These are phyloP conservation scores for Periparus ater DNA, from an alignment of 2,797 vertebrate genomes.

Conservation along the genomic window DNA sequence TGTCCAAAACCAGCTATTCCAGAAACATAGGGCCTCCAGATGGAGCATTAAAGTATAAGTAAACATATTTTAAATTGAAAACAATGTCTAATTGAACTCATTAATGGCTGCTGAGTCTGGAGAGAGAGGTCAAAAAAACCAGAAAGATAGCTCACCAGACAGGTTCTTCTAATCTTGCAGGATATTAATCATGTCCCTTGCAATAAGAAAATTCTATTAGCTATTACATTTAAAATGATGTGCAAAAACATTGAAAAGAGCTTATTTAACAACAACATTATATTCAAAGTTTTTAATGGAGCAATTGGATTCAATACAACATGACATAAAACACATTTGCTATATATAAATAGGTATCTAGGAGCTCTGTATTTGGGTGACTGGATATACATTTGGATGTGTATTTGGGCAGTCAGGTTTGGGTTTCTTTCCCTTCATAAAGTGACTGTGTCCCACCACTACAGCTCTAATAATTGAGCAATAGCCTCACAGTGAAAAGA, in stretches of 20 bases:
- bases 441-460: neutral
- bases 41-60: neutral
- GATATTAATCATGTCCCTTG: neutral
- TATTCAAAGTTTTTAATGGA: conserved; percentile 19
- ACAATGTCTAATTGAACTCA: neutral
- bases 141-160: neutral
- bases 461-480: neutral
- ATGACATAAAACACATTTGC: neutral
- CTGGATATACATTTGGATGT: neutral
- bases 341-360: neutral
- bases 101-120: neutral
- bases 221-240: conserved; percentile 6
- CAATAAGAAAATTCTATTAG: conserved; percentile 38
- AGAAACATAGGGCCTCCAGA: neutral
- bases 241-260: conserved; percentile 14
- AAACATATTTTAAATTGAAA: conserved; percentile 53
- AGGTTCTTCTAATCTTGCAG: neutral
- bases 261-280: conserved; percentile 9
- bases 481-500: neutral
- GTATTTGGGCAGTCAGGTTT: neutral
- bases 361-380: neutral
- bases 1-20: neutral
- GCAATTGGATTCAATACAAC: conserved; percentile 30
- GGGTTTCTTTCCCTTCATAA: neutral
- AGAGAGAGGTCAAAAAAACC: neutral